A percentile compares a stretch with the other conserved stretches of the same genome.
These are phyloP conservation scores for Naso thynnoides DNA, from an alignment of 2,797 vertebrate genomes.

Conservation along the genomic window DNA sequence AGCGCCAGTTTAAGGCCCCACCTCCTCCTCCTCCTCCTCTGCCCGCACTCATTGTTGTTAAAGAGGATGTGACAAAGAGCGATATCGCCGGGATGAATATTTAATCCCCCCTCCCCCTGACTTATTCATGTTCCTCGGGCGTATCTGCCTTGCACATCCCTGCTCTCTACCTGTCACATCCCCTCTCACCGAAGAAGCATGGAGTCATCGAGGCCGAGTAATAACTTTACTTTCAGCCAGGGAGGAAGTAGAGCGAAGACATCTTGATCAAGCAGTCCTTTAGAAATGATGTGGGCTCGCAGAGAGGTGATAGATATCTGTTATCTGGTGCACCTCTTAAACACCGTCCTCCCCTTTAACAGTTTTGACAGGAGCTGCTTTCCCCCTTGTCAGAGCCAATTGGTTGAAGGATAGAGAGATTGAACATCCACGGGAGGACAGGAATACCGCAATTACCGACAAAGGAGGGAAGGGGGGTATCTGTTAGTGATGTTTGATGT, in stretches of 20 bases:
- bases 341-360: constrained; percentile 76
- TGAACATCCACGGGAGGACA: constrained; percentile 85
- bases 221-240: constrained; percentile 75
- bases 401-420: constrained; percentile 81
- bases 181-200: constrained; percentile 67
- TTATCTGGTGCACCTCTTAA: constrained; percentile 79
- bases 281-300: constrained; percentile 69
- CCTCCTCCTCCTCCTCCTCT: constrained; percentile 46
- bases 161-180: constrained; percentile 74
- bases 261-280: constrained; percentile 76
- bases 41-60: constrained; percentile 78
- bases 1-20: constrained; percentile 66
- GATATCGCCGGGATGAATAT: constrained; percentile 84
- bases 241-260: constrained; percentile 47
- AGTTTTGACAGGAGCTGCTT: constrained; percentile 87
- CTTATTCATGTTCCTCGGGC: constrained; percentile 81
- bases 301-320: constrained; percentile 86
- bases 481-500: constrained; percentile 90
- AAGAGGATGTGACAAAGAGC: constrained; percentile 84
- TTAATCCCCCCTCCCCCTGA: constrained; percentile 77
- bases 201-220: constrained; percentile 62
- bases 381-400: constrained; percentile 89
- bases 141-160: constrained; percentile 56
- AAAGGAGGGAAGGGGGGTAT: constrained; percentile 81
- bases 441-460: constrained; percentile 90